Evolutionary conservation across 2,113 vertebrate genomes (phyloP), one percentile per base, ranked within the genome.

Genomic region (Thalassoma bifasciatum): DNA sequence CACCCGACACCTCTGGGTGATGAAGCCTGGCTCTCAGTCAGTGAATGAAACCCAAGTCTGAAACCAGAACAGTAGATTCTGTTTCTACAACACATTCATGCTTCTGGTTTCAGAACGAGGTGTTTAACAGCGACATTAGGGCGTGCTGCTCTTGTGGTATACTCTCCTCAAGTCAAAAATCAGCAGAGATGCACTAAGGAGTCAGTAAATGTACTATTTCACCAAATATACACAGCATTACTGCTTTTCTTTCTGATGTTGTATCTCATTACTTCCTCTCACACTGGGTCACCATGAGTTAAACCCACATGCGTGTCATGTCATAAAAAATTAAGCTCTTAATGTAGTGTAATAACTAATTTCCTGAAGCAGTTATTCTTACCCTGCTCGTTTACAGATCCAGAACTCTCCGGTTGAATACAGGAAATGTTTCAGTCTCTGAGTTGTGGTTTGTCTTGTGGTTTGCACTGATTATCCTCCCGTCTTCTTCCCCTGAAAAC

Each of bases 311-410:
- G 63, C 16, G 72, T 26, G 19, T 51, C 11, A 23, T 56, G 19
- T 36, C 53, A 73, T 69, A 53, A 52, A 53, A 60, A 71, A 66
- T 69, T n/a, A 0, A 75, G 30, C 22, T 70, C 57, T 63, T 66
- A 70, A 76, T 74, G 72, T 77, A 21, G 38, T 10, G 0, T 66
- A 80, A 58, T 75, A 46, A 66, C 63, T 61, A 2, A 77, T 83
- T 73, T 78, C 80, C 80, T 76, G 69, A 42, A 54, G 58, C 63
- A 75, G 74, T 69, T 83, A 56, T 76, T 82, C 47, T 73, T 58
- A 57, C 37, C 10, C 57, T 47, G 21, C 40, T 57, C 69, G 26
- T 73, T 79, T 61, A 72, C 54, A 79, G 67, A 73, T 63, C 44
- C 50, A 51, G 49, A 65, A 24, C 53, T 57, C 50, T 26, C 38